Evolutionary conservation across 2,113 vertebrate genomes (phyloP).

Genomic region (Dipodomys merriami): DNA sequence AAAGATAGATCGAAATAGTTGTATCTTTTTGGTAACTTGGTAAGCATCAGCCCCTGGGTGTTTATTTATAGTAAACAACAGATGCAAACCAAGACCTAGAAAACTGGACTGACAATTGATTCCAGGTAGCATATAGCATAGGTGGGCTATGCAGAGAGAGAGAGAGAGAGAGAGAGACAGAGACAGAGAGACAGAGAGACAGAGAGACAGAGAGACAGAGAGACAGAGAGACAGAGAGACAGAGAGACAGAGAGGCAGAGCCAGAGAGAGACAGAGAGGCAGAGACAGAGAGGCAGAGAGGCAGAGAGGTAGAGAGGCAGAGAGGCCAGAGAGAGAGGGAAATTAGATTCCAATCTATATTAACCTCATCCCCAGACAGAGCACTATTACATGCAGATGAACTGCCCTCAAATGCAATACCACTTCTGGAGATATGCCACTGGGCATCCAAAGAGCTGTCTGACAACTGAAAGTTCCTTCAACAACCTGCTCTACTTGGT

Average conservation of each 20-base stretch:
- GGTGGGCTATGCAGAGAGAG: no score
- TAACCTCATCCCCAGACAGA: background rate
- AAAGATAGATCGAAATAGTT: no score
- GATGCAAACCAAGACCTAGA: background rate
- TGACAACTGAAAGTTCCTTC: background rate
- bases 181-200: no score
- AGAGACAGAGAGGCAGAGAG: no score
- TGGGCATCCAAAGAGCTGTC: background rate
- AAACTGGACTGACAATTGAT: background rate
- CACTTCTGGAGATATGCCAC: background rate
- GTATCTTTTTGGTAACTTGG: background rate
- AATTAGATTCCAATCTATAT: background rate
- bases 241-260: no score
- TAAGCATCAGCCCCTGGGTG: background rate
- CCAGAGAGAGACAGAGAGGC: no score
- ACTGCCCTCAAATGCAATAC: background rate
- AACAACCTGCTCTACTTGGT: background rate
- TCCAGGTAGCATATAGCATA: no score
- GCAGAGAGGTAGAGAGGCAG: background rate
- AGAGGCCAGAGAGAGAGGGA: fast-evolving
- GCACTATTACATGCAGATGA: background rate
- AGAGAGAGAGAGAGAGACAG: no score
- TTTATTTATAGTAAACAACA: background rate
- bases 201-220: no score
- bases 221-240: no score